These are phyloP conservation scores for Clitarchus hookeri DNA, from an alignment of 2,888 invertebrate species.

Conservation along the genomic window DNA sequence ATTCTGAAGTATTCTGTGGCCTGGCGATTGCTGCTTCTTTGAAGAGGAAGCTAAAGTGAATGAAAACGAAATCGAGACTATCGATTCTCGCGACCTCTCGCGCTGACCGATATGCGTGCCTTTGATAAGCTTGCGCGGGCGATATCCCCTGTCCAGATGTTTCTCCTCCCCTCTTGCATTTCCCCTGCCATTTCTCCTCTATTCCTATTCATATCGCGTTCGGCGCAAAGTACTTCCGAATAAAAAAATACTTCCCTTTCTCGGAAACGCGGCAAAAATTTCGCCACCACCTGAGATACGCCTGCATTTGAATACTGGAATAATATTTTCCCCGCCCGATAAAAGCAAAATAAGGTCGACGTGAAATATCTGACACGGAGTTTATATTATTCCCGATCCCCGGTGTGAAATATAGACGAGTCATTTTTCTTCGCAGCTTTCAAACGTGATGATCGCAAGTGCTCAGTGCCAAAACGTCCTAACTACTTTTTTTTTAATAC, in stretches of 20 bases:
- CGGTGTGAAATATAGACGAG: conserved; percentile 15
- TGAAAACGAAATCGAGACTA: no score
- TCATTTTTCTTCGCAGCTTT: conserved; percentile 24
- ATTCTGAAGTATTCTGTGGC: no score
- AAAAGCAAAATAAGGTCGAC: conserved; percentile 20
- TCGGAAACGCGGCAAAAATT: not conserved
- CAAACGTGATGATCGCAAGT: not conserved
- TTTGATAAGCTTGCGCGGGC: not conserved
- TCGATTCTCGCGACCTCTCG: no score
- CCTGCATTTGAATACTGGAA: not conserved
- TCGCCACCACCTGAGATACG: not conserved
- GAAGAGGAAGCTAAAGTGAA: no score
- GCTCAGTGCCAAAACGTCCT: not conserved
- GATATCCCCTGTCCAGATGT: not conserved
- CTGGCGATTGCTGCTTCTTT: no score
- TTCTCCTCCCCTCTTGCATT: not conserved
- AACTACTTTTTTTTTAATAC: not conserved
- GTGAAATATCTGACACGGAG: conserved; percentile 22
- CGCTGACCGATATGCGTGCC: no score
- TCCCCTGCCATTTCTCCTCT: not conserved
- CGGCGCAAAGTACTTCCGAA: not conserved
- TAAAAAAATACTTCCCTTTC: not conserved
- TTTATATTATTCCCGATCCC: conserved; percentile 19
- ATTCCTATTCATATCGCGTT: conserved; percentile 1
- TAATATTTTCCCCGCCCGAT: not conserved